Evolutionary conservation across 2,797 vertebrate species (phyloP).

Genomic region (Pelobates cultripes): DNA sequence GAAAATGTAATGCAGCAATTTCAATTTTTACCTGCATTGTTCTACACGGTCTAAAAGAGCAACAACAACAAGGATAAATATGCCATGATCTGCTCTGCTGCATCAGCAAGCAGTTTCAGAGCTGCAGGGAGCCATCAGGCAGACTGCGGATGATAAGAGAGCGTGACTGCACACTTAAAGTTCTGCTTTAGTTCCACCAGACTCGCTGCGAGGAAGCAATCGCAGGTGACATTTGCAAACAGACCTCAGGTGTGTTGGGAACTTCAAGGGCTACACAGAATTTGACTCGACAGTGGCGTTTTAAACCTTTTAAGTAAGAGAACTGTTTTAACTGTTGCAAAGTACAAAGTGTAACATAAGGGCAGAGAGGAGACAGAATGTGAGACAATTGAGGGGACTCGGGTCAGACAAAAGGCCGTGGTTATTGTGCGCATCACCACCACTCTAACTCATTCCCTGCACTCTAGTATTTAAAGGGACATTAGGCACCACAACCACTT

Average conservation of each 20-base stretch:
- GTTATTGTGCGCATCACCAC: too few species aligned
- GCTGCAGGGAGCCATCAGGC: neutral
- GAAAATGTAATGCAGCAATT: too few species aligned
- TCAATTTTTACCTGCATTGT: neutral
- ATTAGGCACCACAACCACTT: too few species aligned
- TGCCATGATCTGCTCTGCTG: neutral
- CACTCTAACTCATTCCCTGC: too few species aligned
- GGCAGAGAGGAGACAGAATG: too few species aligned
- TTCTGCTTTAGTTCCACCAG: neutral
- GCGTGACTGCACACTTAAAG: neutral
- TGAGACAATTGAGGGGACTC: too few species aligned
- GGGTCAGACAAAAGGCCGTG: too few species aligned
- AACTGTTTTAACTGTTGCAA: too few species aligned
- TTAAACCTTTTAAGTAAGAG: neutral
- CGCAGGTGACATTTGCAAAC: neutral
- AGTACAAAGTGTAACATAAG: too few species aligned
- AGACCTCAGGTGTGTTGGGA: neutral
- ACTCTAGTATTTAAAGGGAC: too few species aligned
- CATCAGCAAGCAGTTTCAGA: neutral
- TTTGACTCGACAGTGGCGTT: neutral
- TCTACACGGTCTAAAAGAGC: neutral
- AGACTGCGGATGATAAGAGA: neutral
- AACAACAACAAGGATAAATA: neutral
- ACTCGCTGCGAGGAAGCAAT: neutral
- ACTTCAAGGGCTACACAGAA: neutral